Evolutionary conservation across 2,797 vertebrate species (phyloP).

Genomic region (Alfaro cultratus): DNA sequence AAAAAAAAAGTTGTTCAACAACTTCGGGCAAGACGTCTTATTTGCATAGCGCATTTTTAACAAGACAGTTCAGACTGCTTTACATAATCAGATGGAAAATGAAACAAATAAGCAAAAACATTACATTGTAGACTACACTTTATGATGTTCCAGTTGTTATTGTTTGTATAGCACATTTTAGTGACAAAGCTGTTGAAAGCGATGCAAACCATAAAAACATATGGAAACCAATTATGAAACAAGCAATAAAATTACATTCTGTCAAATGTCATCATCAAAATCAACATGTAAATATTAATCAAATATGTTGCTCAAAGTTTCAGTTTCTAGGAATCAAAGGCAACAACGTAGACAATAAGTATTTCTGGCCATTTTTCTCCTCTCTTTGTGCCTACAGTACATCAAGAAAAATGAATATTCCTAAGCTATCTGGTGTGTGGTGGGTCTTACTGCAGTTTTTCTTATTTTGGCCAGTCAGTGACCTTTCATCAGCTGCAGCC

Average conservation of each 20-base stretch:
- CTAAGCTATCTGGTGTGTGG: not conserved
- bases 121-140: not conserved
- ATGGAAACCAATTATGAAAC: too few species aligned
- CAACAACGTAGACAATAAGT: not conserved
- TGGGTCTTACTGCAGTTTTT: not conserved
- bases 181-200: too few species aligned
- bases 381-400: not conserved
- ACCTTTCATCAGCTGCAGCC: conserved; percentile 24
- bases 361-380: conserved; percentile 1
- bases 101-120: not conserved
- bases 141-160: not conserved
- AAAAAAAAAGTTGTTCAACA: not conserved
- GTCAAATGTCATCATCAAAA: too few species aligned
- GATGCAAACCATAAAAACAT: too few species aligned
- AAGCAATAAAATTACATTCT: too few species aligned
- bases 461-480: conserved; percentile 4
- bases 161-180: not conserved
- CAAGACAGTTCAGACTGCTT: too few species aligned
- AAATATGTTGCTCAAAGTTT: too few species aligned
- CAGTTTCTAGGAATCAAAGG: too few species aligned
- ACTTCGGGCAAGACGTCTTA: not conserved
- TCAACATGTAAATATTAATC: too few species aligned
- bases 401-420: not conserved
- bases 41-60: too few species aligned
- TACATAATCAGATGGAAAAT: not conserved